Percentiles rank a stretch among this genome's conserved stretches.
Conservation (phyloP, 2,888 invertebrate genomes). For the Taphrorychus bicolor region DNA sequence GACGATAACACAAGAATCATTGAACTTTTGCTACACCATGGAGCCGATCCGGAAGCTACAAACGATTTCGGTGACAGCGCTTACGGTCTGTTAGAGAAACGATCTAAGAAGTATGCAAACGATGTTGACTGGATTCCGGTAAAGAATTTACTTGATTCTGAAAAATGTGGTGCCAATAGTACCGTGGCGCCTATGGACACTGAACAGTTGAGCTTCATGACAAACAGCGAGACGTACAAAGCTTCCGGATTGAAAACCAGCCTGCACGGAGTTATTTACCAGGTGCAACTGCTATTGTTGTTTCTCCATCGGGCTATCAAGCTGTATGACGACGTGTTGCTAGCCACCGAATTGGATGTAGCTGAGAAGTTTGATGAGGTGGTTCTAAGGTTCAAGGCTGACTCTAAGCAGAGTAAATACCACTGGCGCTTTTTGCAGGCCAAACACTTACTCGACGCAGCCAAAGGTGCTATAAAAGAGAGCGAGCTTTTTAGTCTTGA, state of each 20-base stretch:
- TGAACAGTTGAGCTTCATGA: not conserved
- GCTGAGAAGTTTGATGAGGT: constrained; percentile 42
- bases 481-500: constrained; percentile 8
- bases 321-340: constrained; percentile 4
- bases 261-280: constrained; percentile 21
- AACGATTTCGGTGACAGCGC: constrained; percentile 4
- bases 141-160: not conserved
- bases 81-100: not conserved
- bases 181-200: not conserved
- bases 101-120: not conserved
- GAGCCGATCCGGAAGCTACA: constrained; percentile 5
- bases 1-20: not conserved
- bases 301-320: constrained; percentile 10
- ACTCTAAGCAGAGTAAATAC: constrained; percentile 3
- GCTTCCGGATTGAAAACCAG: constrained; percentile 20
- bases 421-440: constrained; percentile 35
- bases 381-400: constrained; percentile 18
- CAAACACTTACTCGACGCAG: constrained; percentile 27
- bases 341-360: constrained; percentile 36
- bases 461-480: constrained; percentile 12
- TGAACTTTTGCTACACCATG: constrained; percentile 5
- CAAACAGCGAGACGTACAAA: not conserved
- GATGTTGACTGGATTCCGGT: not conserved
- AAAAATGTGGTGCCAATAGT: not conserved
- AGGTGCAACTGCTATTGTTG: constrained; percentile 30